Evolutionary conservation across 37 sponge, comb jelly and placozoan species (phyloP), one percentile per base, ranked within the genome.

Genomic region (Theonella swinhoei): DNA sequence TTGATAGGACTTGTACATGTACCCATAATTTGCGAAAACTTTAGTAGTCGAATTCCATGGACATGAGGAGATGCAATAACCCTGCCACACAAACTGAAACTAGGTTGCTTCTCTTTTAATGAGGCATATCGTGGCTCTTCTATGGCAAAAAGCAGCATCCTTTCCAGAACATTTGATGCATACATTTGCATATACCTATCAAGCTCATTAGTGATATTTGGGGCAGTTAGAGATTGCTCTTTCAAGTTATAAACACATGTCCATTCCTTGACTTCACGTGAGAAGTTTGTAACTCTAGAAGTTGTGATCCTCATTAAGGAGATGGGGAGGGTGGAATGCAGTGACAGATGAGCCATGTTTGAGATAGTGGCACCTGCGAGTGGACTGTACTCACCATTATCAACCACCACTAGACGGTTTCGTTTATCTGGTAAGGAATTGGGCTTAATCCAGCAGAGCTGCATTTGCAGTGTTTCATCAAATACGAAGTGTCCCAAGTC

Each of bases 221-320:
- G 29, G 31, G 26, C 26, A n/a, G 33, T 23, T 47, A 7, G 28
- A 25, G 28, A 58, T 34, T 75, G 68, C 68, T 80, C 34, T 33
- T 80, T 42, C 25, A 80, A 43, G 7, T 25, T 75, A 9, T 31
- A 40, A 9, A 37, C 32, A 65, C 75, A 83, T 4, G 76, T 64
- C 84, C 84, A 83, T 31, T 83, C 84, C 8, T 83, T 83, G 32
- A 63, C 64, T 25, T 83, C 84, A 23, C 38, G 39, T 38, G 33
- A 1, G 28, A 39, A 67, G 4, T 26, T 22, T 25, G 33, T 34
- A 0, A 35, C 2, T 17, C 34, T 61, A 26, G 30, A 34, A 22
- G 84, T 75, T 36, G 76, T 39, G 5, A 72, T 24, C 62, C 84
- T 23, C 34, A 75, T 23, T 17, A 83, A 22, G 2, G 75, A 1